phyloP scores from a whole-genome alignment of 1,140 invertebrate species.

The Doryteuthis pealeii region DNA sequence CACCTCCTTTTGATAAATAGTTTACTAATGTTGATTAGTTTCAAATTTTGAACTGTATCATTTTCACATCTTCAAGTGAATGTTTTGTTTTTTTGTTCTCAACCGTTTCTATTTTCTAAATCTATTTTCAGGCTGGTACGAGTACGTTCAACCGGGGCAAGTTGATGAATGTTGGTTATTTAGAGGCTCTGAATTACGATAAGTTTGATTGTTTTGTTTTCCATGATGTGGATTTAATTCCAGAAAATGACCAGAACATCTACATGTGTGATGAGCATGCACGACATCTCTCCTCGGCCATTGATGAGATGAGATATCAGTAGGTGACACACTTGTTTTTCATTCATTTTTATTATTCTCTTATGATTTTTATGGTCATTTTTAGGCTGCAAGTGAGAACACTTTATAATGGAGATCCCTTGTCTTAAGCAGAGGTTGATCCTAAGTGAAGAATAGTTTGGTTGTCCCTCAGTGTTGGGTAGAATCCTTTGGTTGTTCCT shows the following conservation, averaged over 20 bases:
- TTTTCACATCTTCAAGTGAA: no score
- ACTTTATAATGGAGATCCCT: no score
- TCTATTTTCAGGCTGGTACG: constrained; percentile 42
- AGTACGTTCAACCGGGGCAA: constrained; percentile 55
- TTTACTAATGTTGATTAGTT: no score
- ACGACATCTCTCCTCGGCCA: constrained; percentile 50
- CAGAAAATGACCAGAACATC: constrained; percentile 53
- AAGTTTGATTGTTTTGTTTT: constrained; percentile 57
- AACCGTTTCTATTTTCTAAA: constrained; percentile 1
- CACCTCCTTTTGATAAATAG: no score
- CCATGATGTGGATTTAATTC: constrained; percentile 57
- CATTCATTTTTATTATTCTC: background rate
- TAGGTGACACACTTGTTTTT: constrained; percentile 25
- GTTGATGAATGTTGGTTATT: constrained; percentile 56
- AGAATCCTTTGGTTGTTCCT: no score
- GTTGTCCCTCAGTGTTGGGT: no score
- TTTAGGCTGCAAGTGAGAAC: no score
- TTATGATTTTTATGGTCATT: no score
- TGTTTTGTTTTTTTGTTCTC: no score
- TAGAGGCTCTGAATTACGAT: constrained; percentile 46
- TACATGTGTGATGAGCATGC: constrained; percentile 55
- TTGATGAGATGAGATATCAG: constrained; percentile 58
- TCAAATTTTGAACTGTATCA: no score
- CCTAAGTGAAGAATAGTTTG: no score
- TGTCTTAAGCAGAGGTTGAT: no score